These are phyloP conservation scores for Oxyura jamaicensis DNA, from an alignment of 2,113 vertebrate genomes.

Conservation along the genomic window DNA sequence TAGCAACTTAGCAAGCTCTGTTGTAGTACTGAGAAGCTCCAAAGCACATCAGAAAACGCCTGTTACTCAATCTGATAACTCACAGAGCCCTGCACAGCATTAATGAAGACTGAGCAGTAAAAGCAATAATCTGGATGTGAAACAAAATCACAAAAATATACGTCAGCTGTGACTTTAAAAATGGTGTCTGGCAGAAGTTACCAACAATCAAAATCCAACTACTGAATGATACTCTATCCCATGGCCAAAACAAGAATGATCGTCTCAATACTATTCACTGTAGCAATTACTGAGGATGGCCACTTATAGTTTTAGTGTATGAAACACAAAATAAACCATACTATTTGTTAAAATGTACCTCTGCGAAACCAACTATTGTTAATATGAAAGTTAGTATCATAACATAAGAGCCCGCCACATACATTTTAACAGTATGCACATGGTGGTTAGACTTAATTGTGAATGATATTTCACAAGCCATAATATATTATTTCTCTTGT, in stretches of 20 bases:
- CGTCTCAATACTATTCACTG: not conserved
- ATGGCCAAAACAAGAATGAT: not conserved
- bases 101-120: slow-evolving; percentile 30
- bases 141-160: slow-evolving; percentile 21
- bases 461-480: not conserved
- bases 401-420: not conserved
- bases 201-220: not conserved
- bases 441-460: not conserved
- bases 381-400: not conserved
- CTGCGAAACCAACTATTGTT: not conserved
- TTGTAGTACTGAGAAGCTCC: not conserved
- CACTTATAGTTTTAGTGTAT: not conserved
- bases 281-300: not conserved
- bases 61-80: not conserved
- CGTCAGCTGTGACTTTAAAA: not conserved
- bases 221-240: not conserved
- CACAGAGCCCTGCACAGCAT: slow-evolving; percentile 18
- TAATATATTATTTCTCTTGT: not conserved
- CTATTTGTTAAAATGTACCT: not conserved
- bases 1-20: not conserved
- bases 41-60: not conserved
- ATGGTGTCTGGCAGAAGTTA: not conserved
- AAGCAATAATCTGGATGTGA: slow-evolving; percentile 8
- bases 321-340: not conserved
- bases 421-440: not conserved